Percentiles rank a stretch among this genome's conserved stretches.
phyloP scores from a whole-genome alignment of 2,888 invertebrate species.

The Mythimna loreyi region DNA sequence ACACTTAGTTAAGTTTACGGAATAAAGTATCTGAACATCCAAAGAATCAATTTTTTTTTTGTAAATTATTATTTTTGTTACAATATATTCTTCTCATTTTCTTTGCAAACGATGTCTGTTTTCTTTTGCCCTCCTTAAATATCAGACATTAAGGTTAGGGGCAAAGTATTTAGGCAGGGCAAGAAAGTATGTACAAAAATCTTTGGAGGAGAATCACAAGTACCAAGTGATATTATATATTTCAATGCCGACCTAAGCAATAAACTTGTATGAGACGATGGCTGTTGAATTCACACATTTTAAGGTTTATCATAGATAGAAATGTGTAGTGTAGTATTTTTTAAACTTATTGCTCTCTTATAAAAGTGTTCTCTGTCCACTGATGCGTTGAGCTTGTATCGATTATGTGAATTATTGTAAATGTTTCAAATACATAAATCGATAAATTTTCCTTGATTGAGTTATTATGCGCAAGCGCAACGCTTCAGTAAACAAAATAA shows the following conservation, averaged over 20 bases:
- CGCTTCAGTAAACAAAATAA: slow-evolving; percentile 6
- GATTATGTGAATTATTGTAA: neutral
- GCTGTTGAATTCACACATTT: slow-evolving; percentile 15
- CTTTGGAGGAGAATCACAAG: slow-evolving; percentile 4
- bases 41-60: slow-evolving; percentile 1
- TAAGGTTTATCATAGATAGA: slow-evolving; percentile 30
- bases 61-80: neutral
- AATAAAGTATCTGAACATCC: neutral
- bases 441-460: neutral
- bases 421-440: neutral
- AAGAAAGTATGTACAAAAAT: neutral
- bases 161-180: slow-evolving; percentile 1
- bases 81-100: neutral
- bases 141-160: neutral
- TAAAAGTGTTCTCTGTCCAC: neutral
- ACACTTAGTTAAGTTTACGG: too few relatives aligned
- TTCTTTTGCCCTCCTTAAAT: neutral
- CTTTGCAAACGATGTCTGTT: neutral
- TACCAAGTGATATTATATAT: slow-evolving; percentile 21
- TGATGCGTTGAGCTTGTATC: slow-evolving; percentile 10
- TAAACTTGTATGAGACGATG: slow-evolving; percentile 6
- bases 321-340: slow-evolving; percentile 37
- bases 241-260: slow-evolving; percentile 18
- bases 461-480: neutral
- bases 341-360: slow-evolving; percentile 5